A percentile compares a stretch with the other conserved stretches of the same genome.
Conservation (phyloP, 2,113 vertebrate species). For the Triplophysa dalaica region DNA sequence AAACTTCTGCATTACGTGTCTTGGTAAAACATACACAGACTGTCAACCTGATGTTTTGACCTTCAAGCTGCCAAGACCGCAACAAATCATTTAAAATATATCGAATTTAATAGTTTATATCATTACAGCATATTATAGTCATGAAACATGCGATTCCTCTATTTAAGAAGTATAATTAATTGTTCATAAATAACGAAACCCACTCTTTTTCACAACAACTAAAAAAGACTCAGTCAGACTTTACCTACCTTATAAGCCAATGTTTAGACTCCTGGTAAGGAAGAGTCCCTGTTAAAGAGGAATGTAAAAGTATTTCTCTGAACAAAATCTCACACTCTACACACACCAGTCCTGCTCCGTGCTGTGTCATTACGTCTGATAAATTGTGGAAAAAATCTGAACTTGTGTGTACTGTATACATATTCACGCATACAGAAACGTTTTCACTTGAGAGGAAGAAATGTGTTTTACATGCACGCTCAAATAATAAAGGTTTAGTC, state of each 20-base stretch:
- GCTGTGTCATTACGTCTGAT: neutral
- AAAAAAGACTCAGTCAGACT: constrained; percentile 8
- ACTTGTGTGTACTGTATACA: constrained; percentile 13
- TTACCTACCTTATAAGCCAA: constrained; percentile 71
- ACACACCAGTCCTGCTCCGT: neutral
- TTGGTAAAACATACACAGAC: too few relatives aligned
- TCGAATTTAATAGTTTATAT: neutral
- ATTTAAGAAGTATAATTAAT: too few relatives aligned
- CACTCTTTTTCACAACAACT: neutral
- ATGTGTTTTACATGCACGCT: neutral
- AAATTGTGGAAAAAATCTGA: neutral
- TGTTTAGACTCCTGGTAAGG: constrained; percentile 70
- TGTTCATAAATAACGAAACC: neutral
- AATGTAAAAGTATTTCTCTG: neutral
- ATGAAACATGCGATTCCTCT: neutral
- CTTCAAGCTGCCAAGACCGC: constrained; percentile 40
- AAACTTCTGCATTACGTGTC: too few relatives aligned
- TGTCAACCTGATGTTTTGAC: constrained; percentile 40
- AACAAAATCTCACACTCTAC: constrained; percentile 1
- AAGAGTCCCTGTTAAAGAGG: constrained; percentile 17
- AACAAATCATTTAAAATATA: neutral
- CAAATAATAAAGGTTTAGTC: neutral
- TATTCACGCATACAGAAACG: neutral
- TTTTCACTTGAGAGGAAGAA: neutral
- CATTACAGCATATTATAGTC: neutral